Percentiles rank a stretch among this genome's conserved stretches.
These are phyloP conservation scores for Hydrocynus forskahlii DNA, from an alignment of 2,797 vertebrate genomes.

Conservation along the genomic window DNA sequence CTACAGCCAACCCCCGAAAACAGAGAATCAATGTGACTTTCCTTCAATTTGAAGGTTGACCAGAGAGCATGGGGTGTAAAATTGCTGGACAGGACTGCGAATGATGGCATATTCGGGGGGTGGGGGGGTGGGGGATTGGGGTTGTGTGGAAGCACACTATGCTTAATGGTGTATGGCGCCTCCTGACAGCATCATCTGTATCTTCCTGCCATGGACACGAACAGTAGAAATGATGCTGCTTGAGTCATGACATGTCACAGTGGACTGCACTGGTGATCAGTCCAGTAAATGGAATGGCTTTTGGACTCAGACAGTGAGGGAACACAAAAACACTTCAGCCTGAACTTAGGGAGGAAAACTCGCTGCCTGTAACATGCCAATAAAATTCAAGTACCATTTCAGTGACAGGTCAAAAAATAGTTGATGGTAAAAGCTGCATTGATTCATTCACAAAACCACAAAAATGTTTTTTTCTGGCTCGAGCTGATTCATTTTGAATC, in stretches of 20 bases:
- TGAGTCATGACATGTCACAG: conserved; percentile 82
- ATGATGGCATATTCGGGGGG: conserved; percentile 38
- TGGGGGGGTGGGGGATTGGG: conserved; percentile 43
- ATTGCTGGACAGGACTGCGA: conserved; percentile 33
- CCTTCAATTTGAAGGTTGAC: conserved; percentile 59
- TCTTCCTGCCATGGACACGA: conserved; percentile 75
- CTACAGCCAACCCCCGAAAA: conserved; percentile 28
- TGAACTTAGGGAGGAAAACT: conserved; percentile 57
- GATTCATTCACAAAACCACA: conserved; percentile 34
- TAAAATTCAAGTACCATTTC: conserved; percentile 58
- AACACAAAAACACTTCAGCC: conserved; percentile 61
- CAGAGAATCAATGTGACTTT: conserved; percentile 61
- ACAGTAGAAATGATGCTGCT: conserved; percentile 80
- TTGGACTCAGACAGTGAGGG: conserved; percentile 61
- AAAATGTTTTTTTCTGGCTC: conserved; percentile 13
- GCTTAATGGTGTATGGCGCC: conserved; percentile 76
- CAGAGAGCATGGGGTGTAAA: conserved; percentile 50
- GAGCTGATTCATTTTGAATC: conserved; percentile 37
- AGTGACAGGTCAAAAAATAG: conserved; percentile 56
- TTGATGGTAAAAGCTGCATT: conserved; percentile 40
- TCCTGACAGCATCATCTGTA: conserved; percentile 81
- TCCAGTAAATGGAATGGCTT: conserved; percentile 79
- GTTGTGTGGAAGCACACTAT: conserved; percentile 66
- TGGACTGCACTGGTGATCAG: conserved; percentile 76
- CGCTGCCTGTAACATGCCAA: conserved; percentile 47